Percentiles rank a stretch among this genome's conserved stretches.
Conservation (phyloP, 2,888 invertebrate genomes). For the Sipha maydis region DNA sequence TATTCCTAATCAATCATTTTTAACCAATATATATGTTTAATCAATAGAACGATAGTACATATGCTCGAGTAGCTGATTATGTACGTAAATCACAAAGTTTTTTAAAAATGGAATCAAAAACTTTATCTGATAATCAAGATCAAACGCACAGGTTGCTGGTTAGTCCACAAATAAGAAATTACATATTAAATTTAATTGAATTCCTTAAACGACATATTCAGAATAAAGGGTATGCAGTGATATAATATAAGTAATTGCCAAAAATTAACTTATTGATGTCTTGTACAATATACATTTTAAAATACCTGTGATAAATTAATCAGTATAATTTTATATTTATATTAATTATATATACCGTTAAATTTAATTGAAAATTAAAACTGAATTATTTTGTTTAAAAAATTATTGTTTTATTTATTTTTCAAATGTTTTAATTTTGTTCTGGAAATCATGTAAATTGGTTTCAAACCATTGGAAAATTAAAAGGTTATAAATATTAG, state of each 20-base stretch:
- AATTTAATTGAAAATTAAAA: neutral
- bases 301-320: constrained; percentile 47
- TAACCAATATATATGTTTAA: neutral
- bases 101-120: constrained; percentile 53
- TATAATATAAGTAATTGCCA: constrained; percentile 66
- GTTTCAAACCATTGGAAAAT: no score
- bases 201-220: constrained; percentile 71
- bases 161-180: constrained; percentile 69
- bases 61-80: constrained; percentile 64
- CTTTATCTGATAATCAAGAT: constrained; percentile 27
- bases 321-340: constrained; percentile 34
- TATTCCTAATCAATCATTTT: neutral
- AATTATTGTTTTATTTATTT: neutral
- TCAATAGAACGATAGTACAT: constrained; percentile 64
- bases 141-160: constrained; percentile 62
- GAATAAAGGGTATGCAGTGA: constrained; percentile 70
- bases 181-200: constrained; percentile 70
- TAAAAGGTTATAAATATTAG: no score
- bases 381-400: neutral
- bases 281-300: constrained; percentile 12
- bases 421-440: no score
- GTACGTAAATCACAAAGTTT: constrained; percentile 64
- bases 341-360: neutral
- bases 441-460: no score
- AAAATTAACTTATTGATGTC: neutral